Conservation (phyloP, 2,797 vertebrate genomes). For the Myiotriccus ornatus region DNA sequence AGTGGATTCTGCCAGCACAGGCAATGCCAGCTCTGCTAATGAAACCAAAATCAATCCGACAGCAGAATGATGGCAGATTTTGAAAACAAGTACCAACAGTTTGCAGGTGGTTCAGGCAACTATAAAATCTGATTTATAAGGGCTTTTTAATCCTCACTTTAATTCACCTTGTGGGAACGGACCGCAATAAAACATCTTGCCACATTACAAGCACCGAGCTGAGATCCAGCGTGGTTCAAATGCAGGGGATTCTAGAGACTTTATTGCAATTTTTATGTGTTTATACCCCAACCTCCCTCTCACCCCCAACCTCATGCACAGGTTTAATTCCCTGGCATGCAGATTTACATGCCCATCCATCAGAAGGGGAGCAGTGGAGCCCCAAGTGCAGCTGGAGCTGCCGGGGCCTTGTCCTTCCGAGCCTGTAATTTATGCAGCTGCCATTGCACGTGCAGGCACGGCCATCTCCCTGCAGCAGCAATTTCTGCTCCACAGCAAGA, state of each 20-base stretch:
- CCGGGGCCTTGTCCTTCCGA: not conserved
- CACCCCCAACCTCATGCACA: not conserved
- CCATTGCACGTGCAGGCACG: not conserved
- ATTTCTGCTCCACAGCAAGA: not conserved
- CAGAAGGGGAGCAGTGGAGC: not conserved
- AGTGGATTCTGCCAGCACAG: slow-evolving; percentile 25
- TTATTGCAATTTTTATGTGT: not conserved
- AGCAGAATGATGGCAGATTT: slow-evolving; percentile 56
- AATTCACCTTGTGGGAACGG: slow-evolving; percentile 71
- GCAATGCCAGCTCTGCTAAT: slow-evolving; percentile 63
- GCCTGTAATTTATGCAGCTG: not conserved
- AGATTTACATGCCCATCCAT: not conserved
- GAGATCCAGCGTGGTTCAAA: not conserved
- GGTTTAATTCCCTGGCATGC: not conserved
- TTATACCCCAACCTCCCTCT: not conserved
- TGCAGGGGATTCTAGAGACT: not conserved
- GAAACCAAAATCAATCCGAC: slow-evolving; percentile 61
- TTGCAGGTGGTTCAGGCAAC: slow-evolving; percentile 69
- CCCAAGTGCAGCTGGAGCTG: not conserved
- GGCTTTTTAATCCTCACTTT: slow-evolving; percentile 66
- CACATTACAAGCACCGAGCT: not conserved
- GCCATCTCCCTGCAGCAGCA: not conserved
- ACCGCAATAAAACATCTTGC: slow-evolving; percentile 36
- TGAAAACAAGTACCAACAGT: slow-evolving; percentile 62
- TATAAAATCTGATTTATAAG: slow-evolving; percentile 70